These are phyloP conservation scores for Odontamblyopus rebecca DNA, from an alignment of 2,797 vertebrate genomes.

Conservation along the genomic window DNA sequence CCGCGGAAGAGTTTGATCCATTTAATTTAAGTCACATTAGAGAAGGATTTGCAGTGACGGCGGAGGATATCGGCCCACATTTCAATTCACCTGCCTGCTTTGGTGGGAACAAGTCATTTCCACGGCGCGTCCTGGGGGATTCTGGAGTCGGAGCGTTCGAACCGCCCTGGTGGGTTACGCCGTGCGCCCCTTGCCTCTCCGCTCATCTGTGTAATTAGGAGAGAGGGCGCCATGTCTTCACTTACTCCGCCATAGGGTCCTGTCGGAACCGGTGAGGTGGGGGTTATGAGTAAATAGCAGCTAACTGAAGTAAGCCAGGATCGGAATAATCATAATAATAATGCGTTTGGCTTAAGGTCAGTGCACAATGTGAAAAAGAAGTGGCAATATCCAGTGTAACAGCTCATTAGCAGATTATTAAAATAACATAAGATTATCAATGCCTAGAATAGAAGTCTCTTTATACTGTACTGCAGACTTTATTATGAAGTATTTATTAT, in stretches of 20 bases:
- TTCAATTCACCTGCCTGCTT: background rate
- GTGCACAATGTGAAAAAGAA: background rate
- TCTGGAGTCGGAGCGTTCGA: slow-evolving; percentile 5
- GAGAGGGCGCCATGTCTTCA: slow-evolving; percentile 11
- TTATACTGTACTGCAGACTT: too few species aligned
- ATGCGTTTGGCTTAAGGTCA: background rate
- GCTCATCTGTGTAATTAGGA: slow-evolving; percentile 25
- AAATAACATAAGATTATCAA: too few species aligned
- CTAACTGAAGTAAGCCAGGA: background rate
- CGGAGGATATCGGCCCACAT: background rate
- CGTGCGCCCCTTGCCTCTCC: background rate
- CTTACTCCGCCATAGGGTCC: background rate
- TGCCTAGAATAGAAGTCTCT: too few species aligned
- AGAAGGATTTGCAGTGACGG: slow-evolving; percentile 19
- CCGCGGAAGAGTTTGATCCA: slow-evolving; percentile 34
- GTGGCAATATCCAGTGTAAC: background rate
- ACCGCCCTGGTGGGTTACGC: background rate
- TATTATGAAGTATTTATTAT: too few species aligned
- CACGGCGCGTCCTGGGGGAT: background rate
- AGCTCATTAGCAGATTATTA: too few species aligned
- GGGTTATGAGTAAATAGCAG: slow-evolving; percentile 4
- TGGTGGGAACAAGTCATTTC: slow-evolving; percentile 7
- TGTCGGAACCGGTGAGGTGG: background rate
- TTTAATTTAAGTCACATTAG: slow-evolving; percentile 51
- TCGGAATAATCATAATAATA: background rate